Percentiles rank a stretch among this genome's conserved stretches.
Evolutionary conservation across 2,888 invertebrate species (phyloP).

Genomic region (Andrena marginata): DNA sequence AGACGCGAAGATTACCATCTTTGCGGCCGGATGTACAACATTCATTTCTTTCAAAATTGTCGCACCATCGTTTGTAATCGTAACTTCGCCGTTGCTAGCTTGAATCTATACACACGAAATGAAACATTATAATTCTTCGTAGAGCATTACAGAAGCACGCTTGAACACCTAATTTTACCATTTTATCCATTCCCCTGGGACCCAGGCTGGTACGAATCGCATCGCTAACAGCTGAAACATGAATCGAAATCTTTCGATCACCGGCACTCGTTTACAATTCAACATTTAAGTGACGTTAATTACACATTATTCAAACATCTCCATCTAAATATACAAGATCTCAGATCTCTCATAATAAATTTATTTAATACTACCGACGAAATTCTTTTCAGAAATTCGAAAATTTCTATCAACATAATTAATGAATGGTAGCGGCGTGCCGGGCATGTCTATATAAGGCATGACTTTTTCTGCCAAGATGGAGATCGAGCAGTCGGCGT

Average conservation of each 20-base stretch:
- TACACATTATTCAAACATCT: neutral
- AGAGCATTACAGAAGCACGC: neutral
- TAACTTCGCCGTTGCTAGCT: slow-evolving; percentile 98
- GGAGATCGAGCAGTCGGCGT: neutral
- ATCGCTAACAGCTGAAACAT: slow-evolving; percentile 96
- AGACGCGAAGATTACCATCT: slow-evolving; percentile 91
- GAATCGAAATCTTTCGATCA: slow-evolving; percentile 10
- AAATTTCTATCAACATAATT: neutral
- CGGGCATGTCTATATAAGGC: slow-evolving; percentile 73
- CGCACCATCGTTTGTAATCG: slow-evolving; percentile 99
- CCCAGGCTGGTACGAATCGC: slow-evolving; percentile 99
- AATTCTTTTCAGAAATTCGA: neutral
- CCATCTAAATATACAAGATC: neutral
- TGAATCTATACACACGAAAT: slow-evolving; percentile 90
- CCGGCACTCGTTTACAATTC: slow-evolving; percentile 40
- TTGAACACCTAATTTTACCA: slow-evolving; percentile 88
- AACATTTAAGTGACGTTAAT: slow-evolving; percentile 14
- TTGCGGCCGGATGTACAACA: slow-evolving; percentile 99
- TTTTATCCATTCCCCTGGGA: slow-evolving; percentile 99
- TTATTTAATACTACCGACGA: too few species aligned
- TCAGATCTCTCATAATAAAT: too few species aligned
- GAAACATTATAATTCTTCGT: neutral
- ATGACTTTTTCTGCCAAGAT: slow-evolving; percentile 44
- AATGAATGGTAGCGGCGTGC: neutral
- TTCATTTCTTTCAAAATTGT: slow-evolving; percentile 99